These are phyloP conservation scores for Cacoxenus indagator DNA, from an alignment of 2,888 invertebrate species.

Conservation along the genomic window DNA sequence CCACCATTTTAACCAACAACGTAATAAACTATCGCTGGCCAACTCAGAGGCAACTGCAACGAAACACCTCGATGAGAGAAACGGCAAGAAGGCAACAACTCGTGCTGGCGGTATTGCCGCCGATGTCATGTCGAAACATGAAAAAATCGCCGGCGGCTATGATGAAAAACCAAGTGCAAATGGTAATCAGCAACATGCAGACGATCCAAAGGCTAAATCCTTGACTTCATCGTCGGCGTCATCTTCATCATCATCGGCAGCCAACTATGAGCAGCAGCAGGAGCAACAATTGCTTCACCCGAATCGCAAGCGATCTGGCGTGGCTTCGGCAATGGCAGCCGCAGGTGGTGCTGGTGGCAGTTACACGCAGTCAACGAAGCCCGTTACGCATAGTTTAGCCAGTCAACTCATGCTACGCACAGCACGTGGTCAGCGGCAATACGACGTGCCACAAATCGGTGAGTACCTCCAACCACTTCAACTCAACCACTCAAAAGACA, in stretches of 20 bases:
- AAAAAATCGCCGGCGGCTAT: background rate
- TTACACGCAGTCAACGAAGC: constrained; percentile 49
- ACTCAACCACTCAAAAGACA: too few relatives aligned
- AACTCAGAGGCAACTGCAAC: constrained; percentile 63
- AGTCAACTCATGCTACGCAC: constrained; percentile 85
- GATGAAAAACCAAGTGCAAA: constrained; percentile 8
- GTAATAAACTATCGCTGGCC: constrained; percentile 53
- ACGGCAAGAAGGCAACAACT: constrained; percentile 28
- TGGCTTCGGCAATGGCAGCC: constrained; percentile 14
- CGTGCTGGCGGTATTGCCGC: background rate
- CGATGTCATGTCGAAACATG: background rate
- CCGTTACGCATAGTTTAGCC: constrained; percentile 75
- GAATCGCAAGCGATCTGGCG: constrained; percentile 66
- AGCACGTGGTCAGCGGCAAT: constrained; percentile 81
- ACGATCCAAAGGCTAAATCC: constrained; percentile 16
- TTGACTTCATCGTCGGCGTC: background rate
- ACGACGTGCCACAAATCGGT: constrained; percentile 91
- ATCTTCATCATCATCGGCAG: constrained; percentile 21
- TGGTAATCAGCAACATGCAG: constrained; percentile 22
- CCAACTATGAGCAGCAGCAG: constrained; percentile 33
- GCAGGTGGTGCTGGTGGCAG: constrained; percentile 42
- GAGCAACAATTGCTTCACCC: constrained; percentile 57
- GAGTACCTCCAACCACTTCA: constrained; percentile 64
- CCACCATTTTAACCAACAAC: constrained; percentile 56
- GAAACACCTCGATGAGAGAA: constrained; percentile 38